Conservation (phyloP, 2,888 invertebrate species). For the Creontiades dilutus region DNA sequence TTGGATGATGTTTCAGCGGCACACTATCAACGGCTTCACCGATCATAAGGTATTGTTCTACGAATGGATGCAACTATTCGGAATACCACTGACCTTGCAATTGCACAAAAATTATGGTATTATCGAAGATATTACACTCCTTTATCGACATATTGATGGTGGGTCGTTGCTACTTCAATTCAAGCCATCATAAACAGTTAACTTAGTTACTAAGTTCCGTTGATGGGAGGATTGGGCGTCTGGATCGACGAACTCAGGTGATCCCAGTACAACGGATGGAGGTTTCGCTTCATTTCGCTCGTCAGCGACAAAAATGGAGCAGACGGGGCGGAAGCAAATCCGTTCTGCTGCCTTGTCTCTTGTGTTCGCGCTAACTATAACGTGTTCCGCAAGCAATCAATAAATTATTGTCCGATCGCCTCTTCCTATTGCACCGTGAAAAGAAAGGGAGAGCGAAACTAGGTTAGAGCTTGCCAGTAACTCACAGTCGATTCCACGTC, state of each 20-base stretch:
- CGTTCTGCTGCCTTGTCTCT: background rate
- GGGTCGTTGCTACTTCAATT: no score
- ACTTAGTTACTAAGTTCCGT: no score
- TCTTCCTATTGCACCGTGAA: conserved; percentile 35
- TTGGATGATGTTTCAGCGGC: no score
- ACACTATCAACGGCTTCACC: no score
- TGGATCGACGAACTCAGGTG: conserved; percentile 7
- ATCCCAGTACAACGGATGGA: background rate
- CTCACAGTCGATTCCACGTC: background rate
- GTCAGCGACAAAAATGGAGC: background rate
- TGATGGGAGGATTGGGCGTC: background rate
- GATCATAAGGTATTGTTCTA: no score
- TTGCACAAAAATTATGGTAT: no score
- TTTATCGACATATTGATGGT: no score
- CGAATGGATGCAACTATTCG: no score
- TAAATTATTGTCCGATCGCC: conserved; percentile 35
- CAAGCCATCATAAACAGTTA: no score
- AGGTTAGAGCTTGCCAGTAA: background rate
- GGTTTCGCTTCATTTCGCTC: background rate
- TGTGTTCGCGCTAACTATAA: conserved; percentile 27
- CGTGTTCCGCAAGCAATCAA: conserved; percentile 37
- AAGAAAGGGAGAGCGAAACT: conserved; percentile 18
- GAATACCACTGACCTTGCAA: no score
- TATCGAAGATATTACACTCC: no score
- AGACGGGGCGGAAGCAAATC: conserved; percentile 17